Base-by-base conservation (phyloP, 2,113 vertebrate genomes). In the Gila orcuttii region DNA sequence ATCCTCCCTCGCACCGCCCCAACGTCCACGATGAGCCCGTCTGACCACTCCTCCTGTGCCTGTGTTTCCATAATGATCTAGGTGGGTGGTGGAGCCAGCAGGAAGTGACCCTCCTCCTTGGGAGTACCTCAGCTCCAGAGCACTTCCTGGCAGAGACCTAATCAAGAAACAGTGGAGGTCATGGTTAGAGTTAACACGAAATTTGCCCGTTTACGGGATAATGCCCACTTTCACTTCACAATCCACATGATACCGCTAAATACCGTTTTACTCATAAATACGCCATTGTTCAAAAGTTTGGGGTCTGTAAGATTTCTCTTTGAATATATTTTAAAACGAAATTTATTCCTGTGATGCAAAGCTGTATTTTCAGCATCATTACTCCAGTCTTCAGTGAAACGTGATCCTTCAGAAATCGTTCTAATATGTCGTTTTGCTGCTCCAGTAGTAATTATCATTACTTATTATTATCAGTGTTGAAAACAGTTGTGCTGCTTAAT, bases 91-190 rank as follows among this genome's bases (percentile, higher is more conserved):
- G 92, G 96, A 95, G 45, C 96, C 96, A 19, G 93, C 59, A 59
- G 93, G 82, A 91, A 97, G 90, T 91, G 96, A 92, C 82, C 96
- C 95, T 23, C 94, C 90, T 42, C 93, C 94, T 75, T 98, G 97
- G 86, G 96, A 96, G 86, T 97, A 97, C 85, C 96, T 94, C 83
- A 98, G 90, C 90, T 98, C 97, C 90, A 97, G 92, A 84, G 96
- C 97, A 80, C 97, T 97, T 36, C 97, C 97, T 12, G 97, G 97
- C 68, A 98, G 95, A 85, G 97, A 98, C 90, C 97, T 97, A 59
- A 59, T 3, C 28, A 9, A 55, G 4, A 33, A 42, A 88, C 88
- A 91, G 59, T 90, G 91, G 85, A 92, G 90, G 60, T 87, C 92
- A 90, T 88, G 47, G 76, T 55, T 47, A 55, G 28, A 64, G 60